Conservation (phyloP, 2,113 vertebrate genomes). For the Callaeas wilsoni region DNA sequence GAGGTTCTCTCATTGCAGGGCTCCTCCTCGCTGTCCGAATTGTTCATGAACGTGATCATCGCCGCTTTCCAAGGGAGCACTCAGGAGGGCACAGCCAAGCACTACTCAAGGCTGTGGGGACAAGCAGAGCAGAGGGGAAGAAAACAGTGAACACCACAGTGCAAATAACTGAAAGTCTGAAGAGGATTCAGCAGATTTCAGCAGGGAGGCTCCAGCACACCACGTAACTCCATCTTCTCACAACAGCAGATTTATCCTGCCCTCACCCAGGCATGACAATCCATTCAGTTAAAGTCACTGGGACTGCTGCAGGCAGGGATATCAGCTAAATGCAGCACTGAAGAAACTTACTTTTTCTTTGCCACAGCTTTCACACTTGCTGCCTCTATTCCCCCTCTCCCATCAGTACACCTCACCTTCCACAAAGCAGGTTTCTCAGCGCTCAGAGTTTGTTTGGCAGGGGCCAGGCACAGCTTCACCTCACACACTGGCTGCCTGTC, state of each 20-base stretch:
- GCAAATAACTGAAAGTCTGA: not conserved
- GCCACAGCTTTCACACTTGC: not conserved
- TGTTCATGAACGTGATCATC: slow-evolving; percentile 82
- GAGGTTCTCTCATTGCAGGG: slow-evolving; percentile 88
- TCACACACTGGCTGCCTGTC: not conserved
- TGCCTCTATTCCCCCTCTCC: not conserved
- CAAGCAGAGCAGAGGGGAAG: not conserved
- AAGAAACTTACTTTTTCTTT: not conserved
- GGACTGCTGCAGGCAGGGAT: not conserved
- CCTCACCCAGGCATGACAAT: not conserved
- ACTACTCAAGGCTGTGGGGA: not conserved
- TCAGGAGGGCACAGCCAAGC: not conserved
- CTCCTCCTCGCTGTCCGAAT: slow-evolving; percentile 91
- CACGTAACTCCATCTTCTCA: not conserved
- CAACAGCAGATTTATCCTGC: not conserved
- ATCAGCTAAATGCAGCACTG: not conserved
- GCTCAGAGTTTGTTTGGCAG: not conserved
- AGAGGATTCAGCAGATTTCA: not conserved
- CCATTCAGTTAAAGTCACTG: not conserved
- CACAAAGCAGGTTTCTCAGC: not conserved
- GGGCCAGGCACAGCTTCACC: not conserved
- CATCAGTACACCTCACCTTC: not conserved
- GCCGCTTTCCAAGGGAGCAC: not conserved
- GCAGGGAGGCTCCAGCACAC: not conserved
- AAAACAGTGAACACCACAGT: not conserved